Evolutionary conservation across 2,797 vertebrate species (phyloP).

Genomic region (Tarsius wallacei): DNA sequence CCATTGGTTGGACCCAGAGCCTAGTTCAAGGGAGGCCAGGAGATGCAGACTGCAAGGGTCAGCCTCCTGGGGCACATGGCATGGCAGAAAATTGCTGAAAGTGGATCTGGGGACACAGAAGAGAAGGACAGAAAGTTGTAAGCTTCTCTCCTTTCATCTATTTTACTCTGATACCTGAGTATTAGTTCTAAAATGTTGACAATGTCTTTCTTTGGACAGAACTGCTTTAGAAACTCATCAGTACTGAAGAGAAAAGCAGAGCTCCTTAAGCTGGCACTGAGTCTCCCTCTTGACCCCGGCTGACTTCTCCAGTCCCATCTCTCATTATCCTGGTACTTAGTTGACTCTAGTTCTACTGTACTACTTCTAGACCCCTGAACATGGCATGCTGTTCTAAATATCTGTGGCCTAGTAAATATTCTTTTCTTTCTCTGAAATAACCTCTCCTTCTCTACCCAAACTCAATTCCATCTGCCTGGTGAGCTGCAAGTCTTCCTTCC

Average conservation of each 20-base stretch:
- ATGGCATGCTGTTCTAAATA: not conserved
- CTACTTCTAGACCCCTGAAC: not conserved
- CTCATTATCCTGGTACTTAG: not conserved
- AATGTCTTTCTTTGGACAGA: not conserved
- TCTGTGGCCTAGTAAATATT: not conserved
- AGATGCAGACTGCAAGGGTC: not conserved
- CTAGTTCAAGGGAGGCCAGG: not conserved
- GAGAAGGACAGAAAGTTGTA: not conserved
- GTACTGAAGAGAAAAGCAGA: not conserved
- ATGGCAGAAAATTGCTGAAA: not conserved
- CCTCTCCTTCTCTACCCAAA: not conserved
- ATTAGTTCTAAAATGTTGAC: not conserved
- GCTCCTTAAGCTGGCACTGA: not conserved
- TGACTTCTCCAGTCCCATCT: not conserved
- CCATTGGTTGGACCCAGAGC: not conserved
- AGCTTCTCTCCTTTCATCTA: not conserved
- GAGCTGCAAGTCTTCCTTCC: not conserved
- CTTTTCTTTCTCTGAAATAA: not conserved
- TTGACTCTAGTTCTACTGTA: not conserved
- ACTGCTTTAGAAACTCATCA: not conserved
- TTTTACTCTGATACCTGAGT: not conserved
- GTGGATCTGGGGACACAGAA: not conserved
- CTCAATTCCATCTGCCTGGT: not conserved
- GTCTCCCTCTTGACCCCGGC: not conserved
- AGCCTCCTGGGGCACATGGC: not conserved